Base-by-base conservation (phyloP, 1,140 invertebrate species). In the Episyrphus balteatus region DNA sequence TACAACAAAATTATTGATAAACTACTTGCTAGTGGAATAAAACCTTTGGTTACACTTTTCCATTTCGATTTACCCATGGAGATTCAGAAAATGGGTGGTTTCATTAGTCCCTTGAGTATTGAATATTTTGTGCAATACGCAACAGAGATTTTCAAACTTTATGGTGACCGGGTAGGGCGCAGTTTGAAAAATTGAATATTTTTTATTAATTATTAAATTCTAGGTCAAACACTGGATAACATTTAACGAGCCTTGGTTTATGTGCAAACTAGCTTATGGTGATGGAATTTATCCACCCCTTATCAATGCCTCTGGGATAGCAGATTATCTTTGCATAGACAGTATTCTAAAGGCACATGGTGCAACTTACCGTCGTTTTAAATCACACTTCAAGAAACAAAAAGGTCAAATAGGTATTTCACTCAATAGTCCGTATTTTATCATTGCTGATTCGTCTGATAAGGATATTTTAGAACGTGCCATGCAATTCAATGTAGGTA, bases 1-100 rank as follows among this genome's bases (percentile, higher is more conserved):
- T 84, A 84, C 54, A 76, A 79, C 34, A 67, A 63, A 19, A 36
- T 84, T 2, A 78, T 84, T 17, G 61, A 82, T 57, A 75, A 72
- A 46, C 64, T 84, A n/a, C 41, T 76, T 9, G 62, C 61, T 32
- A 71, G 65, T 12, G 70, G 71, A 19, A 75, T 80, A 38, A 69
- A 68, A 39, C 75, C 77, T 5, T 59, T 76, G 47, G 74, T 78
- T 13, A 75, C 76, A 3, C 64, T 80, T 34, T 77, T 73, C 54
- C 75, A 79, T 53, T 78, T 74, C 70, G 78, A 80, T 58, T 58
- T 77, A 47, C 78, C 77, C 1, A 70, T 74, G 45, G 36, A 66
- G 5, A 55, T 81, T 1, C 71, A 79, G 69, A 71, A 77, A 5
- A 56, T 78, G 12, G 81, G 81, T 11, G 77, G 76, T 1, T 79